Evolutionary conservation across 2,888 invertebrate genomes (phyloP), one percentile per base, ranked within the genome.

Genomic region (Melinopterus prodromus): DNA sequence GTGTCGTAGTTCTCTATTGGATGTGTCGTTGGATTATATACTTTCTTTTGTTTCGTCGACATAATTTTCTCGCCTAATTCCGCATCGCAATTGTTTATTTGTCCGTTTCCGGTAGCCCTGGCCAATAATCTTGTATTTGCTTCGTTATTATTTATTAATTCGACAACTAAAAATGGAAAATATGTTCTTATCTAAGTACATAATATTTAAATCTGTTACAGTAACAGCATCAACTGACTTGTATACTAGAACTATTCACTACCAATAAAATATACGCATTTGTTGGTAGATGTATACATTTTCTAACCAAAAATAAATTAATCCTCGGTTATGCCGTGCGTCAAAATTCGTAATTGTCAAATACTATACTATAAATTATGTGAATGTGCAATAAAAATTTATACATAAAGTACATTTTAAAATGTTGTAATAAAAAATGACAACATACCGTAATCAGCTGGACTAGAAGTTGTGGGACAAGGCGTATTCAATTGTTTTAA

Each of bases 401-500:
- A 26, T 26, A 26, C 26, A 26, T 26, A 26, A 26, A 26, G 2
- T 26, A 26, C 26, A 26, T 26, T 26, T 26, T 26, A 26, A 26
- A 26, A 26, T 3, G 26, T 3, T 26, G 26, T 26, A 26, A 26
- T 26, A 26, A 26, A 2, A 71, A 15, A 71, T 36, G 37, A 6
- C n/a, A 15, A 74, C 92, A 83, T 79, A 84, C 84, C 80, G 37
- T 92, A 95, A 88, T 95, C 95, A 2, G 95, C 94, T 0, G 95
- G 95, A 86, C 95, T 95, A 89, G 95, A 93, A 70, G 94, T 94
- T 7, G 92, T 91, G 2, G 95, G 95, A 86, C 95, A 95, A 6
- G 92, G 88, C 80, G 94, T 90, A 6, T 92, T 93, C 38, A 92
- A 90, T 79, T 92, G 91, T 0, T 91, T 88, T 77, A 95, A 88